phyloP scores from a whole-genome alignment of 2,113 vertebrate genomes.

The Pelmatolapia mariae region DNA sequence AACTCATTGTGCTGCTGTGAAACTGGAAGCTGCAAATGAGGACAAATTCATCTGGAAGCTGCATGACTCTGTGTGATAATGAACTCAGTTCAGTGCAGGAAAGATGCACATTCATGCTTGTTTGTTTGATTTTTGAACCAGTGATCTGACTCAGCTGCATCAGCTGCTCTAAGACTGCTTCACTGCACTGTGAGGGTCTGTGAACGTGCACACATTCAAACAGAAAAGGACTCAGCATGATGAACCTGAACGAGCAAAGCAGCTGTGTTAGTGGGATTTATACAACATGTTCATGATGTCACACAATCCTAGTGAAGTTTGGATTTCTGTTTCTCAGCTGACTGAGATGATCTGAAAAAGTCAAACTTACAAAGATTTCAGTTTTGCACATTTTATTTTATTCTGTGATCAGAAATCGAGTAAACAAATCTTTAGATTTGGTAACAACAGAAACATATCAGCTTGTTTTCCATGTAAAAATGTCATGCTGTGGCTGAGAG shows the following conservation, averaged over 20 bases:
- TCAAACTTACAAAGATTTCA: accelerated
- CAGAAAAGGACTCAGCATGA: not conserved
- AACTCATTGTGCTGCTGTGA: not conserved
- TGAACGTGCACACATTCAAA: not conserved
- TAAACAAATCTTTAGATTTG: accelerated
- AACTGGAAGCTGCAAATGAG: not conserved
- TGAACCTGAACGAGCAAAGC: accelerated
- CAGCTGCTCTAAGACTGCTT: not conserved
- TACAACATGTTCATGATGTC: accelerated
- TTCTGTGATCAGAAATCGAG: accelerated
- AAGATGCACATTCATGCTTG: accelerated
- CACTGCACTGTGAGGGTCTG: accelerated
- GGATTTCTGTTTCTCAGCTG: not conserved
- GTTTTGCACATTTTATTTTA: not conserved
- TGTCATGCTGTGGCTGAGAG: accelerated
- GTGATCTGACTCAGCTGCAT: not conserved
- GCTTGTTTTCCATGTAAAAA: accelerated
- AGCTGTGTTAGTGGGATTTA: accelerated
- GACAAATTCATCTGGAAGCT: not conserved
- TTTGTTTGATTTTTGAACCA: not conserved
- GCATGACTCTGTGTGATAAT: accelerated
- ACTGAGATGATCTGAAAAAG: not conserved
- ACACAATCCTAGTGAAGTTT: not conserved
- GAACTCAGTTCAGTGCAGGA: accelerated
- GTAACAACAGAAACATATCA: not conserved